phyloP scores from a whole-genome alignment of 2,888 invertebrate species.

The Balanococcus diminutus region DNA sequence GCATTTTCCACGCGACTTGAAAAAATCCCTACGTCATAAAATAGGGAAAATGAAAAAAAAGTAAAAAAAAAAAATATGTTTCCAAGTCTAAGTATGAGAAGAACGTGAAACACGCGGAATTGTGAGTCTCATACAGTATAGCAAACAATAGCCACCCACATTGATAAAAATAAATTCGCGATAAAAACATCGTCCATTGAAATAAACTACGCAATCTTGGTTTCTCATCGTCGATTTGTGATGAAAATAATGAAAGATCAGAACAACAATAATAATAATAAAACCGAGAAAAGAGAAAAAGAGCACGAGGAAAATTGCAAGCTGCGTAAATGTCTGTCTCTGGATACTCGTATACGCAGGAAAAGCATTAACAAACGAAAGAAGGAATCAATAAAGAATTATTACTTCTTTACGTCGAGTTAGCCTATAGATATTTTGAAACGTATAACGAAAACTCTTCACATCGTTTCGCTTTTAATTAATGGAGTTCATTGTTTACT shows the following conservation, averaged over 20 bases:
- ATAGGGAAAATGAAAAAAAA: neutral
- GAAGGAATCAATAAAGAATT: constrained; percentile 36
- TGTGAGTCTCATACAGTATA: neutral
- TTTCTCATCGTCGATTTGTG: neutral
- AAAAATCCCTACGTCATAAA: neutral
- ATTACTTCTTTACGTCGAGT: constrained; percentile 35
- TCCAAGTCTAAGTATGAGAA: too few species aligned
- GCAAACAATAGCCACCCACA: constrained; percentile 9
- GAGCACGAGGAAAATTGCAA: neutral
- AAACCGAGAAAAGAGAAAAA: neutral
- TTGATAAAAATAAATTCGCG: neutral
- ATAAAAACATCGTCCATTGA: neutral
- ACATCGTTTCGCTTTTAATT: constrained; percentile 47
- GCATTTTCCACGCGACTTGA: neutral
- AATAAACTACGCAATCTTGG: neutral
- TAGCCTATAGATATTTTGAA: constrained; percentile 45
- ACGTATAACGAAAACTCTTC: constrained; percentile 47
- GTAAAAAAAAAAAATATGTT: neutral
- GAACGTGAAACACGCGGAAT: neutral
- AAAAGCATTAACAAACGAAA: neutral
- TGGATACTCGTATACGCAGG: neutral
- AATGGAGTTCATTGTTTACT: constrained; percentile 49
- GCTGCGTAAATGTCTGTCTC: too few species aligned
- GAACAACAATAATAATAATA: neutral
- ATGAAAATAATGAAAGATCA: neutral